Conservation (phyloP, 2,888 invertebrate species). For the Hirtodrosophila cameraria region DNA sequence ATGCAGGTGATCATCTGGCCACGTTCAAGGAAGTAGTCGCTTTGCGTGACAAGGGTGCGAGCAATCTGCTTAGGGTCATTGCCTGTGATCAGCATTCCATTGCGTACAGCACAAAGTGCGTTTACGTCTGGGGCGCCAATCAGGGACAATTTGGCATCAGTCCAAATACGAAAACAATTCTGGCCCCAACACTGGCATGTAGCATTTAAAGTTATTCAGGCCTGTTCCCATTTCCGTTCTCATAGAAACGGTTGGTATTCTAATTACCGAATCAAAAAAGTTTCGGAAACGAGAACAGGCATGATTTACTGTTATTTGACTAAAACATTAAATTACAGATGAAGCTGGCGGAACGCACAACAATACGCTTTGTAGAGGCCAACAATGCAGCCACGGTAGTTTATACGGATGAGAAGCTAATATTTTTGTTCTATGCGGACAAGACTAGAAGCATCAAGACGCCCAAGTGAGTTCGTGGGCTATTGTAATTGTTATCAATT, state of each 20-base stretch:
- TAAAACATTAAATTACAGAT: constrained; percentile 47
- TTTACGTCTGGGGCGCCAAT: constrained; percentile 93
- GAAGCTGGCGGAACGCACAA: constrained; percentile 66
- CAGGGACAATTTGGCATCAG: constrained; percentile 90
- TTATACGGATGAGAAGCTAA: constrained; percentile 69
- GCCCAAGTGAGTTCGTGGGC: constrained; percentile 76
- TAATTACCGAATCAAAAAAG: no score
- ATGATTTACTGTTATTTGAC: no score
- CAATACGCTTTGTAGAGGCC: constrained; percentile 82
- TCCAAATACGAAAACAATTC: constrained; percentile 55
- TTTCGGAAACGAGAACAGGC: no score
- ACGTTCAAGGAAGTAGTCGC: constrained; percentile 81
- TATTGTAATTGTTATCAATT: not conserved
- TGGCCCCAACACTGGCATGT: constrained; percentile 76
- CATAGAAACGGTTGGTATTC: no score
- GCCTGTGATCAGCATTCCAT: constrained; percentile 90
- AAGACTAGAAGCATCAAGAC: constrained; percentile 78
- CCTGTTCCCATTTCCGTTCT: no score
- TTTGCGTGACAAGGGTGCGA: constrained; percentile 82
- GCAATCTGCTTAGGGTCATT: constrained; percentile 86
- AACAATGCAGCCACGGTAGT: constrained; percentile 82
- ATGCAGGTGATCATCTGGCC: constrained; percentile 84
- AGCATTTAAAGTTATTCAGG: not conserved
- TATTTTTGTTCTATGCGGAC: constrained; percentile 79
- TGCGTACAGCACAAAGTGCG: constrained; percentile 86